These are phyloP conservation scores for Musca vetustissima DNA, from an alignment of 1,140 invertebrate genomes.

Conservation along the genomic window DNA sequence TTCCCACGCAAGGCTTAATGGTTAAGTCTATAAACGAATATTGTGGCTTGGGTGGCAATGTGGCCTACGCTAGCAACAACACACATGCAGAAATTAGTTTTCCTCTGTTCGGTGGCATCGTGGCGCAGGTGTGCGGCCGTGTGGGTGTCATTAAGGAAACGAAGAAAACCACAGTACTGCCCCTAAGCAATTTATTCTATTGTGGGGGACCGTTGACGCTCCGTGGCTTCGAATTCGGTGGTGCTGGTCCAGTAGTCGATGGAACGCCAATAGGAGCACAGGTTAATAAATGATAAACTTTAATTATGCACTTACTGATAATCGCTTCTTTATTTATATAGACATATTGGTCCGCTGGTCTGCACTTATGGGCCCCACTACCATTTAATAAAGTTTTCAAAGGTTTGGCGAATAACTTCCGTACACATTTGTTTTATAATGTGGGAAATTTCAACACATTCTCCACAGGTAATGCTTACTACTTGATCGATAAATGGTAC, in stretches of 20 bases:
- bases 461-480: slow-evolving; percentile 35
- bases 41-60: slow-evolving; percentile 49
- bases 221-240: slow-evolving; percentile 48
- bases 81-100: slow-evolving; percentile 51
- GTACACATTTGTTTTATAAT: slow-evolving; percentile 54
- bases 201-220: slow-evolving; percentile 51
- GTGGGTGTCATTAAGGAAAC: slow-evolving; percentile 45
- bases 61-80: slow-evolving; percentile 47
- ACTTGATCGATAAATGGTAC: background rate
- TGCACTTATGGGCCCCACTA: slow-evolving; percentile 50
- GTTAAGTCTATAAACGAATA: slow-evolving; percentile 49
- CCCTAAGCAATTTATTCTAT: slow-evolving; percentile 49
- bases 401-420: slow-evolving; percentile 47
- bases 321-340: background rate
- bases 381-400: slow-evolving; percentile 51
- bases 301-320: background rate
- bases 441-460: slow-evolving; percentile 51
- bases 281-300: slow-evolving; percentile 26
- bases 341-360: slow-evolving; percentile 50
- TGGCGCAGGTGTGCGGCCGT: slow-evolving; percentile 49
- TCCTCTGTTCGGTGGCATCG: slow-evolving; percentile 43
- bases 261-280: slow-evolving; percentile 50
- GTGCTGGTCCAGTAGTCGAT: slow-evolving; percentile 48
- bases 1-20: slow-evolving; percentile 47
- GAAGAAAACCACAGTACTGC: slow-evolving; percentile 42